Evolutionary conservation across 2,797 vertebrate genomes (phyloP).

Genomic region (Melanotaenia boesemani): DNA sequence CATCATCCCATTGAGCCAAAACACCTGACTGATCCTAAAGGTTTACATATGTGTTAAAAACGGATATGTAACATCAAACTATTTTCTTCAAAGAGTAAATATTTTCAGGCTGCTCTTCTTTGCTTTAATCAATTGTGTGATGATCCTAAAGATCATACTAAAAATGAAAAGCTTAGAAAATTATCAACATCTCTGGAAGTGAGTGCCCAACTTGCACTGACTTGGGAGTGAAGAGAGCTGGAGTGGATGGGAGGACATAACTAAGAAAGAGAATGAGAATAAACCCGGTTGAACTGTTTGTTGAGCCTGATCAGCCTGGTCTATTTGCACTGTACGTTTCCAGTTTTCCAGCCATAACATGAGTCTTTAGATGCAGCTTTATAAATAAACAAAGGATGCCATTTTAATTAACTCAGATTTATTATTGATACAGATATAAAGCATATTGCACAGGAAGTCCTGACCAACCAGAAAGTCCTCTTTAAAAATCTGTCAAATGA

Average conservation of each 20-base stretch:
- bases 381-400: slow-evolving; percentile 11
- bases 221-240: background rate
- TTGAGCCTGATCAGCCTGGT: background rate
- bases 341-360: slow-evolving; percentile 1
- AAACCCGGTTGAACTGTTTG: background rate
- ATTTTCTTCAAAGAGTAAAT: background rate
- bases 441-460: slow-evolving; percentile 79
- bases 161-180: no score
- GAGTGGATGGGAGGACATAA: background rate
- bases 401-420: slow-evolving; percentile 58
- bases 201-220: background rate
- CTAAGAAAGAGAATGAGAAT: background rate
- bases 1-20: background rate
- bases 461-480: slow-evolving; percentile 60
- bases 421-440: slow-evolving; percentile 77
- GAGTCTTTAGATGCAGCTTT: background rate
- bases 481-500: slow-evolving; percentile 39
- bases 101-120: background rate
- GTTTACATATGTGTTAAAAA: background rate
- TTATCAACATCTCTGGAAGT: background rate
- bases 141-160: background rate
- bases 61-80: background rate
- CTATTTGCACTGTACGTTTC: background rate
- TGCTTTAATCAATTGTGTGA: background rate
- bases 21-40: background rate